Evolutionary conservation across 1,140 invertebrate genomes (phyloP).

Genomic region (Drosophila mayri): DNA sequence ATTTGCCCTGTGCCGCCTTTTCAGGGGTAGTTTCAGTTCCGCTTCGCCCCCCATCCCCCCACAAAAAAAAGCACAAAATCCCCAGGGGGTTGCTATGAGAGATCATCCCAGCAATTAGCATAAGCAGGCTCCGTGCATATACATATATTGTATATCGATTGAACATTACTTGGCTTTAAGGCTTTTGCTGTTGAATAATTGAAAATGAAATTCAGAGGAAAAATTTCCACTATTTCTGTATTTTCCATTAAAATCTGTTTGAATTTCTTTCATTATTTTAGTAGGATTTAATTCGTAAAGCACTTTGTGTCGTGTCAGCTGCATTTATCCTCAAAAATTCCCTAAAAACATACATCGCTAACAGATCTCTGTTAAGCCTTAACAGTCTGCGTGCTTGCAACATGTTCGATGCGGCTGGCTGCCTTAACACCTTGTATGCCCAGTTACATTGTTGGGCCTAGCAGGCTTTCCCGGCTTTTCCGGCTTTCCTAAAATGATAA

Average conservation of each 20-base stretch:
- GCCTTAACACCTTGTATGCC: not conserved
- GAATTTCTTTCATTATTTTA: not conserved
- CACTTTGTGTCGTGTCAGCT: too few species aligned
- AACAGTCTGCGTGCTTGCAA: constrained; percentile 30
- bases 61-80: too few species aligned
- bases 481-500: constrained; percentile 18
- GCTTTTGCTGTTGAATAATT: not conserved
- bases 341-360: not conserved
- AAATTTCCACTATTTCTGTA: not conserved
- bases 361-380: constrained; percentile 21
- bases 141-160: constrained; percentile 21
- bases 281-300: not conserved
- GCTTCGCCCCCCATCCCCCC: too few species aligned
- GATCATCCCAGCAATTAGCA: constrained; percentile 71
- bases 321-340: not conserved
- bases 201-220: not conserved
- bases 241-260: not conserved
- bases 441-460: not conserved
- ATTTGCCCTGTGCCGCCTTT: constrained; percentile 15
- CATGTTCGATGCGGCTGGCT: constrained; percentile 24
- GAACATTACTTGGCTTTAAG: constrained; percentile 3
- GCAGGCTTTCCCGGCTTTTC: constrained; percentile 3
- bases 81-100: constrained; percentile 10
- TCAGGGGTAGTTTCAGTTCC: constrained; percentile 23
- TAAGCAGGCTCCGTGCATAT: constrained; percentile 31